phyloP scores from a whole-genome alignment of 2,888 invertebrate species.

The Protophormia terraenovae region DNA sequence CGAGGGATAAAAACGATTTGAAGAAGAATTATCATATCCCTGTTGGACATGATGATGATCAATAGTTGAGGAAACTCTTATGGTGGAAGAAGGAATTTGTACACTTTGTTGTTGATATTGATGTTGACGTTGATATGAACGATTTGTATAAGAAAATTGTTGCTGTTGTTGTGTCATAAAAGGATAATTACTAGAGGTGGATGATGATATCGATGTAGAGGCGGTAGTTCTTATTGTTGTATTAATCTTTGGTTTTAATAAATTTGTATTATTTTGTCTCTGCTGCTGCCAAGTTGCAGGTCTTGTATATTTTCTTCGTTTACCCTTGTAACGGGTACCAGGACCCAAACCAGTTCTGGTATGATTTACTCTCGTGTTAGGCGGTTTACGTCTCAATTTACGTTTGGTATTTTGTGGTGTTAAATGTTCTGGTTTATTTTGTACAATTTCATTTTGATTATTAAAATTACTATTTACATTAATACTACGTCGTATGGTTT shows the following conservation, averaged over 20 bases:
- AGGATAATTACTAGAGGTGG: slow-evolving; percentile 30
- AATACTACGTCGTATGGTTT: slow-evolving; percentile 66
- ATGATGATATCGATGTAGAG: slow-evolving; percentile 24
- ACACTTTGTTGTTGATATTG: slow-evolving; percentile 69
- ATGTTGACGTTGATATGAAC: slow-evolving; percentile 66
- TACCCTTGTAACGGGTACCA: slow-evolving; percentile 70
- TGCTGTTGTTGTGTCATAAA: slow-evolving; percentile 68
- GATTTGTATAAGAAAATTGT: slow-evolving; percentile 67
- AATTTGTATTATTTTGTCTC: slow-evolving; percentile 59
- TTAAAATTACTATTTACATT: slow-evolving; percentile 69
- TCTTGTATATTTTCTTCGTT: slow-evolving; percentile 72
- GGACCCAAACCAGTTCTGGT: slow-evolving; percentile 57
- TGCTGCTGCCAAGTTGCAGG: slow-evolving; percentile 55
- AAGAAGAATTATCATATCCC: slow-evolving; percentile 36
- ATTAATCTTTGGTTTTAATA: slow-evolving; percentile 70
- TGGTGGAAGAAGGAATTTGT: slow-evolving; percentile 69
- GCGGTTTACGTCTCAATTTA: slow-evolving; percentile 75
- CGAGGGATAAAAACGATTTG: slow-evolving; percentile 47
- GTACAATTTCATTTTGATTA: slow-evolving; percentile 74
- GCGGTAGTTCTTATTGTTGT: slow-evolving; percentile 66
- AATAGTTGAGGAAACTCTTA: slow-evolving; percentile 67
- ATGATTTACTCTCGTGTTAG: slow-evolving; percentile 25
- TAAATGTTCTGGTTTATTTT: slow-evolving; percentile 68
- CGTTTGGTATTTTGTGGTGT: slow-evolving; percentile 70
- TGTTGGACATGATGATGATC: slow-evolving; percentile 65